Evolutionary conservation across 2,797 vertebrate species (phyloP), one percentile per base, ranked within the genome.

Genomic region (Lagocephalus sceleratus): DNA sequence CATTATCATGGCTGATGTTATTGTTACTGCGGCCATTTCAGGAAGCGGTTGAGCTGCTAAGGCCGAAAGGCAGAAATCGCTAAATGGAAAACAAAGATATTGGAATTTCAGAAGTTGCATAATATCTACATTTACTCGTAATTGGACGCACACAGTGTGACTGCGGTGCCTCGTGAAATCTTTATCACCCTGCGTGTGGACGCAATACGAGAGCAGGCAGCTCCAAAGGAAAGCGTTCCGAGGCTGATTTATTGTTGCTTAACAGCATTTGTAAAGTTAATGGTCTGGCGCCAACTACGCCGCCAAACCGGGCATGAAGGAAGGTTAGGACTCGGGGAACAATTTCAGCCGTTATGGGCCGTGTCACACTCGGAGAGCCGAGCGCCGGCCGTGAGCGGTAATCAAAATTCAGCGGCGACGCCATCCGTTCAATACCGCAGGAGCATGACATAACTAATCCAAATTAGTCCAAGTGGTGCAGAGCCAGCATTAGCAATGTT

Each of bases 111-210:
- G 73, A 67, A 59, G 70, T 78, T 76, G 83, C 81, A 83, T 87
- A 85, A 84, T 82, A 83, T 88, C 80, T 76, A 78, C 76, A 85
- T 87, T 85, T 84, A 78, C 63, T 74, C 73, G 84, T 83, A 84
- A 87, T 83, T 85, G 82, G 79, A 60, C 74, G 75, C 82, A 70
- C 75, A 70, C 70, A 73, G 70, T 67, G 78, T 70, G 82, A 79
- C 76, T 71, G 77, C 65, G 49, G 57, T 41, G 75, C 75, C 70
- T 79, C 79, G 67, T 69, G 57, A 70, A 74, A 73, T 69, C 66
- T 74, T 65, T 79, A 82, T 71, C 51, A 57, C 47, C 12, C 16
- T 19, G 69, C 50, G 71, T 79, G 79, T 63, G 66, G 70, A 55
- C 62, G 63, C 58, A 60, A 32, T 67, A 67, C 46, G 53, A 57